Evolutionary conservation across 1,140 invertebrate genomes (phyloP), one percentile per base, ranked within the genome.

Genomic region (Calosoma granatense): DNA sequence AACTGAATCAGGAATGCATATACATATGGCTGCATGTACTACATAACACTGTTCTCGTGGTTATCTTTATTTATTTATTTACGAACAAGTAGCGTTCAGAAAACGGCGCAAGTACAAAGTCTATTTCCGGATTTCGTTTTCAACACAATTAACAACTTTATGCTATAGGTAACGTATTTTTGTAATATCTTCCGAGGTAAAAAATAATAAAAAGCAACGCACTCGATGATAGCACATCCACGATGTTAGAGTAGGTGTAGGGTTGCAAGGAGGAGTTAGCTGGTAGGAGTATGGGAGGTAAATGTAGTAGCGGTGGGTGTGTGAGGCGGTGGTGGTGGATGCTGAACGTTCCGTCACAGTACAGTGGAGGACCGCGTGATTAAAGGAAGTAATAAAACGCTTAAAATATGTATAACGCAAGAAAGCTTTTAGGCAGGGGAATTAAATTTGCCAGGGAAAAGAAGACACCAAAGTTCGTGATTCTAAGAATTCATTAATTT

Each of bases 311-410:
- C n/a, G 26, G n/a, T 9, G 26, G n/a, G n/a, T 36, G n/a, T 9
- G 26, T 9, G 26, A 36, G n/a, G 26, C 26, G 26, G 26, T n/a
- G n/a, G 6, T 9, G 26, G 26, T n/a, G n/a, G n/a, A n/a, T n/a
- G n/a, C n/a, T n/a, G n/a, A n/a, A n/a, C 26, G n/a, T n/a, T 36
- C 26, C n/a, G 26, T 36, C 26, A n/a, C 26, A 36, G 6, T n/a
- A n/a, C 6, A 36, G 26, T n/a, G 26, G 26, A 47, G 41, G 41
- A 47, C 41, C 41, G 15, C 41, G 41, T 47, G 41, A 47, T 47
- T 47, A 47, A 47, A 47, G 41, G 41, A 47, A 47, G 41, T 47
- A 47, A 47, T 47, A 47, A 47, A 47, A 47, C 41, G 41, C 41
- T 47, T 47, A 47, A 47, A 47, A 47, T 47, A 47, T 47, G 41